Evolutionary conservation across 2,888 invertebrate species (phyloP).

Genomic region (Chirona hameri): DNA sequence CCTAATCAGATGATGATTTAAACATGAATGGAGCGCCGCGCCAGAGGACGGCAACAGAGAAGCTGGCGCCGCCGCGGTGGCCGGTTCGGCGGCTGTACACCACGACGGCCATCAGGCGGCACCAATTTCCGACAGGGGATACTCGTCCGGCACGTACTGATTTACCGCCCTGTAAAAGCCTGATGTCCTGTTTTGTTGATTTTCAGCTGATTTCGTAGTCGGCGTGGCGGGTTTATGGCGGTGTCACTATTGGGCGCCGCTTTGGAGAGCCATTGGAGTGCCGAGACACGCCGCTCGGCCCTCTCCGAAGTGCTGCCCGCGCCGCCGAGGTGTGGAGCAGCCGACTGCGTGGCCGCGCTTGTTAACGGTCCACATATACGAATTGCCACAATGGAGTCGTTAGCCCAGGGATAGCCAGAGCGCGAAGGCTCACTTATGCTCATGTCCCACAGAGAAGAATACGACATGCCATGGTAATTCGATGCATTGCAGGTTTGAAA

Average conservation of each 20-base stretch:
- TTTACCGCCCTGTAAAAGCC: not conserved
- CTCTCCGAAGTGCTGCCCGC: too few relatives aligned
- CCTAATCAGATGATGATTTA: conserved; percentile 23
- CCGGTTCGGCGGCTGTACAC: not conserved
- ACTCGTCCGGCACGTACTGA: not conserved
- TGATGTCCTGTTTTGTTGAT: not conserved
- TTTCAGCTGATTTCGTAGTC: not conserved
- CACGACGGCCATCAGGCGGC: not conserved
- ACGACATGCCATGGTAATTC: too few relatives aligned
- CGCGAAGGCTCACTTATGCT: too few relatives aligned
- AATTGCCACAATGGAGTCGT: too few relatives aligned
- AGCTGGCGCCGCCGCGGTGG: not conserved
- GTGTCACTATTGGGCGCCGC: not conserved
- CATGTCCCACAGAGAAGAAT: too few relatives aligned
- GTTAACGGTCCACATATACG: too few relatives aligned
- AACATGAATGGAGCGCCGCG: not conserved
- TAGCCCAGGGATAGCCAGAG: too few relatives aligned
- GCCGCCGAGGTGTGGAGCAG: too few relatives aligned
- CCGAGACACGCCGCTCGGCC: too few relatives aligned
- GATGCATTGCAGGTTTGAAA: too few relatives aligned
- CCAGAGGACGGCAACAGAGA: not conserved
- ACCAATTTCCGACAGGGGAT: too few relatives aligned
- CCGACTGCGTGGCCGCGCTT: too few relatives aligned
- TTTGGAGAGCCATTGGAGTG: not conserved
- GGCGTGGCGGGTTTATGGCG: not conserved